Evolutionary conservation across 2,113 vertebrate genomes (phyloP).

Genomic region (Strigops habroptila): DNA sequence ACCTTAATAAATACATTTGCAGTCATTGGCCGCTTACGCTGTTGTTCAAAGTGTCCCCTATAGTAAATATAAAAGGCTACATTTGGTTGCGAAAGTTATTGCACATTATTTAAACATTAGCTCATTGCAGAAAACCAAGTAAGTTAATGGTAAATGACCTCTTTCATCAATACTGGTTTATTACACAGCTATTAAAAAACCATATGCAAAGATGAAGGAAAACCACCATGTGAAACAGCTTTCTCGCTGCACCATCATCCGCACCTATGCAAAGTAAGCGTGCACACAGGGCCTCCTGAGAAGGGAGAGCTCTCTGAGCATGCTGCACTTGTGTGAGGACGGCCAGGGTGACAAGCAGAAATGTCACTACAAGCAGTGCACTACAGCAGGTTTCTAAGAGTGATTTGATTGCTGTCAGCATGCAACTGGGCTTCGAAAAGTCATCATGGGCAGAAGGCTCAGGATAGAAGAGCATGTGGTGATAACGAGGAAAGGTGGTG

Average conservation of each 20-base stretch:
- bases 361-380: neutral
- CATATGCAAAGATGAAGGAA: neutral
- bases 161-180: conserved; percentile 45
- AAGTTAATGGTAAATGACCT: conserved; percentile 49
- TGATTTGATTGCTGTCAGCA: neutral
- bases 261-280: neutral
- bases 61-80: conserved; percentile 52
- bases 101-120: conserved; percentile 56
- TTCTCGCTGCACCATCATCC: neutral
- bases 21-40: conserved; percentile 43
- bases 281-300: neutral
- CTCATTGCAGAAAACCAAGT: conserved; percentile 49
- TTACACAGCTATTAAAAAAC: conserved; percentile 29
- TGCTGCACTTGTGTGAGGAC: neutral
- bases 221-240: neutral
- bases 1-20: conserved; percentile 64
- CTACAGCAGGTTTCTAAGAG: neutral
- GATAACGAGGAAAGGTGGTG: neutral
- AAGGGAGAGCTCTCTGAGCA: neutral
- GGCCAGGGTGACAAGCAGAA: neutral
- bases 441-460: neutral
- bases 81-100: conserved; percentile 48
- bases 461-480: neutral
- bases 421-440: neutral
- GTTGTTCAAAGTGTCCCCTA: conserved; percentile 26